Conservation (phyloP, 1,140 invertebrate species). For the Drosophila saltans region DNA sequence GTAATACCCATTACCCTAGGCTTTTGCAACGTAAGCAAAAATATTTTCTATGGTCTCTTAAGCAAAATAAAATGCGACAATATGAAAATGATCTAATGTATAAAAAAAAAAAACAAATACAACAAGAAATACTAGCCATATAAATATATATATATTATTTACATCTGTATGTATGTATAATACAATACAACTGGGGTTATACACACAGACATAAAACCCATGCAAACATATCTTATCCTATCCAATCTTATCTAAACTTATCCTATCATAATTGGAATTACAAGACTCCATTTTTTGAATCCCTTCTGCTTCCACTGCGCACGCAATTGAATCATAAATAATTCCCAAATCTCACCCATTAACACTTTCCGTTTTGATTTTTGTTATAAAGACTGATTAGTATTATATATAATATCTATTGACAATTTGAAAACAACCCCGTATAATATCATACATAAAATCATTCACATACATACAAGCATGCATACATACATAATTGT, state of each 20-base stretch:
- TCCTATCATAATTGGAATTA: conserved; percentile 1
- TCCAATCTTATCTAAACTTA: not conserved
- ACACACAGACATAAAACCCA: conserved; percentile 62
- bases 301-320: conserved; percentile 47
- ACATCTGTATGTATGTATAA: conserved; percentile 48
- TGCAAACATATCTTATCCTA: conserved; percentile 22
- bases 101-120: conserved; percentile 65
- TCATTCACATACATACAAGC: conserved; percentile 6
- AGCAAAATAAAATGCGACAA: conserved; percentile 25
- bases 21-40: conserved; percentile 50
- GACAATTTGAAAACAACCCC: conserved; percentile 14
- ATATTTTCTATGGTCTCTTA: conserved; percentile 70
- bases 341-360: conserved; percentile 23
- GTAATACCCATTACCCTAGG: conserved; percentile 50
- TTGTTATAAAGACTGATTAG: conserved; percentile 78
- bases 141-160: conserved; percentile 9
- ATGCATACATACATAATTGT: conserved; percentile 9
- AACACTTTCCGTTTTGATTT: conserved; percentile 53
- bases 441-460: conserved; percentile 19
- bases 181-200: conserved; percentile 37
- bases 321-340: conserved; percentile 29
- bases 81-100: conserved; percentile 59
- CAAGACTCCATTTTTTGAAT: conserved; percentile 8
- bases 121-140: conserved; percentile 7
- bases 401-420: conserved; percentile 55